Percentiles rank a stretch among this genome's conserved stretches.
These are phyloP conservation scores for Eupithecia exiguata DNA, from an alignment of 2,888 invertebrate genomes.

Conservation along the genomic window DNA sequence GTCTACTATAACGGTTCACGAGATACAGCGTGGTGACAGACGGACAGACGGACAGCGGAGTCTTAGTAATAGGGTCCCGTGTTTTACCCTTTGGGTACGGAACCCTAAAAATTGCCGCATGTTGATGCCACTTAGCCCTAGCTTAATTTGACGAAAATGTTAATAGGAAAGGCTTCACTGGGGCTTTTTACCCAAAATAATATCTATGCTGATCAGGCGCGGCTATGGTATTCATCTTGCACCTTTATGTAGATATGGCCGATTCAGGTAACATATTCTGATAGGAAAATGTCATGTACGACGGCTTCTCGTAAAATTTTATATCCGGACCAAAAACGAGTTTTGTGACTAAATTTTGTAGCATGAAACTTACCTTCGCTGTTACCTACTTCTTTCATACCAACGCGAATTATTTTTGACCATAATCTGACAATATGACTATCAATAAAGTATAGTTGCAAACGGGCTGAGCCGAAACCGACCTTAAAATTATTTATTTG, in stretches of 20 bases:
- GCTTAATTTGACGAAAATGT: background rate
- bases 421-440: background rate
- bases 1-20: too few species aligned
- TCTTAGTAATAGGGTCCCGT: too few species aligned
- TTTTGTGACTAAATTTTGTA: conserved; percentile 35
- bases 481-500: background rate
- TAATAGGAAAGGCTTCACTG: background rate
- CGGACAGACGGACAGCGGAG: too few species aligned
- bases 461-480: background rate
- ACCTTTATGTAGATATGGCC: conserved; percentile 59
- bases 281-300: conserved; percentile 52
- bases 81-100: too few species aligned
- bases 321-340: conserved; percentile 44
- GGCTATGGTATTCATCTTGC: conserved; percentile 49
- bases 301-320: conserved; percentile 61
- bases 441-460: background rate
- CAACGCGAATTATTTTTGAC: background rate
- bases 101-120: too few species aligned
- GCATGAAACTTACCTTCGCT: conserved; percentile 24
- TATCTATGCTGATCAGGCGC: conserved; percentile 52
- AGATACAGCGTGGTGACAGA: too few species aligned
- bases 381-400: background rate
- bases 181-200: background rate
- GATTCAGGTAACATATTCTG: conserved; percentile 51
- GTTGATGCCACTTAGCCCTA: background rate